Base-by-base conservation (phyloP, 2,113 vertebrate genomes). In the Limanda limanda region DNA sequence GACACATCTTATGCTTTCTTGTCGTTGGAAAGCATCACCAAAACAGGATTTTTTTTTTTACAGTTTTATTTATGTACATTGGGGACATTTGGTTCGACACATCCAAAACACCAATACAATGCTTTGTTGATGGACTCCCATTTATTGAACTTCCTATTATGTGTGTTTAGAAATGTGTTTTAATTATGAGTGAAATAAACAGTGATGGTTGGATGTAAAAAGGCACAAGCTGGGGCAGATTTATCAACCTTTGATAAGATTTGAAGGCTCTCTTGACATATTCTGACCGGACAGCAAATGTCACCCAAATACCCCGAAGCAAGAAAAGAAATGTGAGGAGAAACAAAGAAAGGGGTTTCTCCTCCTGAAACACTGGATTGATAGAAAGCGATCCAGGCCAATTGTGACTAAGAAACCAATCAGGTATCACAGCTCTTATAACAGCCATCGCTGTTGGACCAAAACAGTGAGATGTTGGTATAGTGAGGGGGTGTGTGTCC, bases 381-480 rank as follows among this genome's bases (percentile, higher is more conserved):
- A 13, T 23, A 66, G n/a, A 37, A 25, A 35, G n/a, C 10, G 31
- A 68, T 59, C 57, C 54, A 40, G n/a, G 68, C 63, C 78, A 85
- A 89, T 78, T 80, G 72, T 64, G 68, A 69, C 65, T 24, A 25
- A 75, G 65, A 88, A 72, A 76, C 74, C 70, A 69, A 85, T 80
- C 62, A 8, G 74, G 56, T 0, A 78, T 69, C 68, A 4, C 40
- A 64, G 77, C 74, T 51, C 82, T 76, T 79, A 78, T 78, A 89
- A 70, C 62, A 37, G 81, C 87, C 87, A 71, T 74, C 81, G 79
- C 83, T 87, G 86, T 73, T 77, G 63, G 79, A 83, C 85, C 47
- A 80, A 79, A 85, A 90, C 88, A 87, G 88, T 81, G 67, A 83
- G 76, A 64, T 64, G 74, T 79, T 87, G 88, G 87, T 82, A 42